Base-by-base conservation (phyloP, 2,113 vertebrate genomes). In the Silurus asotus region DNA sequence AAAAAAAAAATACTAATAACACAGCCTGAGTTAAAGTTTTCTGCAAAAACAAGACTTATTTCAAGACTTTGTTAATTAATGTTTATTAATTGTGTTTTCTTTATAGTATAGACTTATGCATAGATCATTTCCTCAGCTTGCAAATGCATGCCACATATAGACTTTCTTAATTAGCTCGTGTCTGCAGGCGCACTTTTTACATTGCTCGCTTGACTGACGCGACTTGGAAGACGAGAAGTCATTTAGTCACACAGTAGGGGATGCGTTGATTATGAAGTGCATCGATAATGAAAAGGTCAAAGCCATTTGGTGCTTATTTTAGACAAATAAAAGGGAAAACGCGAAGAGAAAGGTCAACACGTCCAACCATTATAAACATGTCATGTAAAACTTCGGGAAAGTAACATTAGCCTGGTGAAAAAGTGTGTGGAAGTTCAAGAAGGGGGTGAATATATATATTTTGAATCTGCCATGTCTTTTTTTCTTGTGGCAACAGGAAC, bases 221-320 rank as follows among this genome's bases (percentile, higher is more conserved):
- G 9, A 37, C 8, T 61, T 61, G 56, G 28, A 80, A 80, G 37
- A 80, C 61, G 37, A 45, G 77, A 61, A 61, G 56, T 61, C 77
- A 61, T 48, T 61, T 56, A 56, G 64, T 70, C 67, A 70, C 82
- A 56, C 65, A 83, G 53, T 70, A 83, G 82, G 65, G 25, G 64
- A 70, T 8, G 25, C 3, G 53, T 45, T 83, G n/a, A 83, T 70
- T 56, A 58, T 83, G 82, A 83, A 72, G 17, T 23, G 25, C 65
- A 70, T 83, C 65, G 53, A 69, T 56, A 72, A 83, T 83, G 82
- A 72, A 83, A 83, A 83, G 82, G 82, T 83, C 82, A 45, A 56
- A 83, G 65, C 49, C 82, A 83, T 69, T 70, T 83, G 19, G 82
- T 72, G 51, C 64, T 83, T 83, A 83, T 83, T 83, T 83, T 70